Conservation (phyloP, 2,113 vertebrate species). For the Pedetes capensis region DNA sequence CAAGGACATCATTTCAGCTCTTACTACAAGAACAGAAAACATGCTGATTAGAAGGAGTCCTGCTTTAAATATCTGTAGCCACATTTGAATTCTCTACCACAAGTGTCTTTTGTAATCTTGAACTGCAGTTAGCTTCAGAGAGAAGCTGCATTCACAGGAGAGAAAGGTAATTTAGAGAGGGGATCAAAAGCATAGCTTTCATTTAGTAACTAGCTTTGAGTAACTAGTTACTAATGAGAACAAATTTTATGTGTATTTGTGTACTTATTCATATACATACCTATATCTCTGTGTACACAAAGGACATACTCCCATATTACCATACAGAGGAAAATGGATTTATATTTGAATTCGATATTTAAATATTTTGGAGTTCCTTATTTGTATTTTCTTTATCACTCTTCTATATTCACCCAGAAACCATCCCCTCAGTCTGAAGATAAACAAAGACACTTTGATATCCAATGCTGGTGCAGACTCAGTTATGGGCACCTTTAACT, state of each 20-base stretch:
- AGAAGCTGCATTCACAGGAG: not conserved
- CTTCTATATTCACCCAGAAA: conserved; percentile 47
- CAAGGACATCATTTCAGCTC: conserved; percentile 17
- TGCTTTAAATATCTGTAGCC: conserved; percentile 8
- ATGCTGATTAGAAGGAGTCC: conserved; percentile 25
- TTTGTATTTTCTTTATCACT: conserved; percentile 42
- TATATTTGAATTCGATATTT: conserved; percentile 55
- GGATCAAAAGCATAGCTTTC: conserved; percentile 38
- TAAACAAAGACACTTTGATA: conserved; percentile 45
- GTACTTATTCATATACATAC: not conserved
- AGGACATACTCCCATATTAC: not conserved
- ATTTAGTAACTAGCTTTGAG: conserved; percentile 34
- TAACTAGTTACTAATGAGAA: conserved; percentile 39
- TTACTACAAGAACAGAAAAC: conserved; percentile 46
- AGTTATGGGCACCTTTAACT: conserved; percentile 22
- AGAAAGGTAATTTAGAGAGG: not conserved
- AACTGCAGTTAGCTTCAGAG: conserved; percentile 19
- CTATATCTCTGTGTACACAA: not conserved
- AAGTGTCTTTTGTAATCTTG: not conserved
- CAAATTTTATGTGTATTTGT: not conserved
- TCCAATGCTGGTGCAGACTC: conserved; percentile 13
- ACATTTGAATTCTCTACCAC: conserved; percentile 32
- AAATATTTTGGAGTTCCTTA: conserved; percentile 33
- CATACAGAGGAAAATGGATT: conserved; percentile 35
- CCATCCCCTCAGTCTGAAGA: conserved; percentile 43